These are phyloP conservation scores for Crypturellus tataupa DNA, from an alignment of 2,797 vertebrate genomes.

Conservation along the genomic window DNA sequence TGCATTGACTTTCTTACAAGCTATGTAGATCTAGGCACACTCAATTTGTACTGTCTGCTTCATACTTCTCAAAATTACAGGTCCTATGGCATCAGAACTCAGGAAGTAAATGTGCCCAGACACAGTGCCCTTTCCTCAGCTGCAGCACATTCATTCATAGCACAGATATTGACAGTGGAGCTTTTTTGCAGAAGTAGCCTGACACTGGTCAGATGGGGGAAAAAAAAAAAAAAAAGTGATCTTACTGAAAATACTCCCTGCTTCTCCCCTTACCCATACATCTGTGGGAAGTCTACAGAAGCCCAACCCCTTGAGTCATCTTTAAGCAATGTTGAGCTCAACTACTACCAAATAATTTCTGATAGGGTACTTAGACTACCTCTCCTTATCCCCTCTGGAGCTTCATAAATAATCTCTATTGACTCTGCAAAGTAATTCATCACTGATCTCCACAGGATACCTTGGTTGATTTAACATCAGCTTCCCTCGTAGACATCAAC, in stretches of 20 bases:
- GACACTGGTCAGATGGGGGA: neutral
- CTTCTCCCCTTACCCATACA: neutral
- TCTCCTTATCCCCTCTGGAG: conserved; percentile 47
- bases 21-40: neutral
- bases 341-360: conserved; percentile 67
- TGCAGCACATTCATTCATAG: neutral
- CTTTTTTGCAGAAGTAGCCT: neutral
- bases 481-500: conserved; percentile 68
- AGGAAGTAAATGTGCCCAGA: conserved; percentile 11
- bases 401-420: conserved; percentile 73
- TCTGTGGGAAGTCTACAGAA: conserved; percentile 48
- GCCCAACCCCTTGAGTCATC: conserved; percentile 60
- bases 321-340: conserved; percentile 51
- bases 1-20: conserved; percentile 40
- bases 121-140: neutral
- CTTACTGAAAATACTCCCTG: neutral
- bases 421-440: conserved; percentile 68
- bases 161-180: neutral
- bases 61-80: neutral
- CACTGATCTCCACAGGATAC: conserved; percentile 70
- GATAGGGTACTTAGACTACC: conserved; percentile 61
- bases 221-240: neutral
- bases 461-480: conserved; percentile 72
- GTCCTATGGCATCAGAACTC: neutral
- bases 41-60: conserved; percentile 8